A percentile compares a stretch with the other conserved stretches of the same genome.
Evolutionary conservation across 2,797 vertebrate genomes (phyloP).

Genomic region (Pogoniulus pusillus): DNA sequence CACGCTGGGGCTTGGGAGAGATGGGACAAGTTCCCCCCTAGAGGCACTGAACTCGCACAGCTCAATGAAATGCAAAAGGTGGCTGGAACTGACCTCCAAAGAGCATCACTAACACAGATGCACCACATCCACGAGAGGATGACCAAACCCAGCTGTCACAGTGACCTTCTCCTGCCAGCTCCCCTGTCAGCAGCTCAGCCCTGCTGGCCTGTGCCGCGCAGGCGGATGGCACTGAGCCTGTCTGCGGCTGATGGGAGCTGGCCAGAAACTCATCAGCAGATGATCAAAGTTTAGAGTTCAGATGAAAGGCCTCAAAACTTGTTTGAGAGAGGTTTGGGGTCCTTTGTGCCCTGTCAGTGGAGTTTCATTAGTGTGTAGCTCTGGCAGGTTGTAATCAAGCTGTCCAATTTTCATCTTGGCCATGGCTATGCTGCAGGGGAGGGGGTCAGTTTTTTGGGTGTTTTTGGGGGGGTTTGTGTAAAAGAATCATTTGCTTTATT

Average conservation of each 20-base stretch:
- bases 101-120: fast-evolving
- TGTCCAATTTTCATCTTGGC: slow-evolving; percentile 22
- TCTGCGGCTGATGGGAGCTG: background rate
- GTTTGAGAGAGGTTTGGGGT: background rate
- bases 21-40: background rate
- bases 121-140: fast-evolving
- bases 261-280: slow-evolving; percentile 20
- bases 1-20: background rate
- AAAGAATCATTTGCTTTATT: background rate
- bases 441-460: too few species aligned
- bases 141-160: background rate
- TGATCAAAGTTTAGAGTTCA: slow-evolving; percentile 15
- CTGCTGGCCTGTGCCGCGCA: background rate
- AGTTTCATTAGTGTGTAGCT: slow-evolving; percentile 13
- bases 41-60: background rate
- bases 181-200: background rate
- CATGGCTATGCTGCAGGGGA: background rate
- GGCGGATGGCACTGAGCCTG: background rate
- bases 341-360: background rate
- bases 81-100: background rate
- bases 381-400: slow-evolving; percentile 58
- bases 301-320: slow-evolving; percentile 8
- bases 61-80: background rate
- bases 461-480: background rate
- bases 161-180: background rate